Percentiles rank a stretch among this genome's conserved stretches.
These are phyloP conservation scores for Rhinoderma darwinii DNA, from an alignment of 2,113 vertebrate genomes.

Conservation along the genomic window DNA sequence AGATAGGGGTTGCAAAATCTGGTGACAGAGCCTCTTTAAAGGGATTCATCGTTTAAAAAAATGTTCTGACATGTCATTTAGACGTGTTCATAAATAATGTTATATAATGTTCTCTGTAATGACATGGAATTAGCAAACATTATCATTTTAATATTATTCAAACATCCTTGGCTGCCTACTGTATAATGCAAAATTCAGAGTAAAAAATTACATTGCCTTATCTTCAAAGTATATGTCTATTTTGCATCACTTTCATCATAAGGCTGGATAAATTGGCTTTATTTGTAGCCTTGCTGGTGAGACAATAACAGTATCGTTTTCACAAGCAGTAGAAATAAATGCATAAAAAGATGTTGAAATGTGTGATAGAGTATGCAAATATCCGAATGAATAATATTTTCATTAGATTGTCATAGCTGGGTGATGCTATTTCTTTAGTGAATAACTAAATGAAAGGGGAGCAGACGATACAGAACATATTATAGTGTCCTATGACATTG, in stretches of 20 bases:
- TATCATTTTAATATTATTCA: conserved; percentile 41
- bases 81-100: conserved; percentile 5
- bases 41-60: neutral
- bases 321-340: conserved; percentile 60
- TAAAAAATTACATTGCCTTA: conserved; percentile 59
- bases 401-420: conserved; percentile 27
- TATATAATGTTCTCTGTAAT: neutral
- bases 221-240: conserved; percentile 57
- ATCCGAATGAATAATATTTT: conserved; percentile 29
- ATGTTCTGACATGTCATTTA: neutral
- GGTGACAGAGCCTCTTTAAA: too few species aligned
- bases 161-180: conserved; percentile 17
- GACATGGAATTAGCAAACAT: neutral
- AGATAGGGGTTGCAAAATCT: too few species aligned
- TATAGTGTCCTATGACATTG: too few species aligned
- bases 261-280: conserved; percentile 60
- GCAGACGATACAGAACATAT: neutral
- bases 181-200: conserved; percentile 42
- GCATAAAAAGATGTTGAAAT: conserved; percentile 45
- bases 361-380: conserved; percentile 40
- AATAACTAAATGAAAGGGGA: conserved; percentile 9
- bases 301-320: conserved; percentile 60
- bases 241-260: conserved; percentile 54
- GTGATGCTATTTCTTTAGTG: conserved; percentile 20
- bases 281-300: conserved; percentile 45